phyloP scores from a whole-genome alignment of 2,797 vertebrate species.

The Siniperca scherzeri region DNA sequence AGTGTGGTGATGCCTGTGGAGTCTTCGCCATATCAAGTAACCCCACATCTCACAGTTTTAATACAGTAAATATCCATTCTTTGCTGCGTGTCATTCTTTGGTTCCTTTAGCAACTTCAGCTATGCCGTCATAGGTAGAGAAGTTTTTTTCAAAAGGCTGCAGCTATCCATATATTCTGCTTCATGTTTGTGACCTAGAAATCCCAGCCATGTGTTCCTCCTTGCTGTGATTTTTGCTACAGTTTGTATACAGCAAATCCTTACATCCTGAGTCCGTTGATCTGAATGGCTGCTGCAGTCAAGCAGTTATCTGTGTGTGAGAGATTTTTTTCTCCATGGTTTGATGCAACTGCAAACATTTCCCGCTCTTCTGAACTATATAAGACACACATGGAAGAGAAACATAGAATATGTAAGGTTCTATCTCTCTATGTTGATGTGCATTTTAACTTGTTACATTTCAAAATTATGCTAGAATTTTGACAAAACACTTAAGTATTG shows the following conservation, averaged over 20 bases:
- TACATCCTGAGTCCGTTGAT: constrained; percentile 30
- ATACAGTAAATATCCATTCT: constrained; percentile 31
- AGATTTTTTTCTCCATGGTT: background rate
- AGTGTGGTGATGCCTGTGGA: constrained; percentile 28
- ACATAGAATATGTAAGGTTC: background rate
- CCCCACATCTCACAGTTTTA: constrained; percentile 24
- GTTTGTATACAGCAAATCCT: constrained; percentile 28
- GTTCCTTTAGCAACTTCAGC: constrained; percentile 19
- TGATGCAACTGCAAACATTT: background rate
- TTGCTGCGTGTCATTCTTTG: constrained; percentile 3
- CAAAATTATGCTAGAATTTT: background rate
- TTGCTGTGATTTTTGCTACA: constrained; percentile 23
- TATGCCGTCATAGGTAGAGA: constrained; percentile 17
- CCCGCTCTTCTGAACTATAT: constrained; percentile 7
- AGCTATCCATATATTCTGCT: constrained; percentile 40
- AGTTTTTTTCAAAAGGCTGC: constrained; percentile 16
- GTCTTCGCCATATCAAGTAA: constrained; percentile 25
- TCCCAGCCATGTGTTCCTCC: constrained; percentile 32
- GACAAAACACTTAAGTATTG: background rate
- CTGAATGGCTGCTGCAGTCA: constrained; percentile 8
- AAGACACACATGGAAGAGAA: background rate
- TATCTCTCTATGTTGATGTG: background rate
- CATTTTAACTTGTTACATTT: background rate
- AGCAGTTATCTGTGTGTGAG: constrained; percentile 9
- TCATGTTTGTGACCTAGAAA: constrained; percentile 59